A percentile compares a stretch with the other conserved stretches of the same genome.
phyloP scores from a whole-genome alignment of 2,113 vertebrate genomes.

The Archilochus colubris region DNA sequence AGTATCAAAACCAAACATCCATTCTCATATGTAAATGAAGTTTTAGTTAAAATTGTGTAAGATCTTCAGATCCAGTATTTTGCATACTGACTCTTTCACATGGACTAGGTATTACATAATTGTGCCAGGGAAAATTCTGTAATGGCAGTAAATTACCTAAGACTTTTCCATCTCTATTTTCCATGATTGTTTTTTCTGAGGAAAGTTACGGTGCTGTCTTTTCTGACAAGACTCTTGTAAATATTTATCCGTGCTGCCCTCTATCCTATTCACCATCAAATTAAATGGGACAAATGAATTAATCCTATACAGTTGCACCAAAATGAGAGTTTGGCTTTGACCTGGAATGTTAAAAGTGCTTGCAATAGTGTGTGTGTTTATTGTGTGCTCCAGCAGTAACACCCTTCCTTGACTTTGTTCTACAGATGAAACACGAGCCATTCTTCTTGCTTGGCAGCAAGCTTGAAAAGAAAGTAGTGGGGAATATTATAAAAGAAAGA shows the following conservation, averaged over 20 bases:
- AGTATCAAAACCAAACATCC: neutral
- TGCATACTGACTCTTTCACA: neutral
- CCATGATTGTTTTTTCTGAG: neutral
- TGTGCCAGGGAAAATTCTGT: conserved; percentile 33
- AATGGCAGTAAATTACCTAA: conserved; percentile 35
- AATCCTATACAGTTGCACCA: neutral
- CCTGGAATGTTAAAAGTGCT: conserved; percentile 45
- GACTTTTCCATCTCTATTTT: conserved; percentile 38
- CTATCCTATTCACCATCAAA: neutral
- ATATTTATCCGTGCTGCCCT: neutral
- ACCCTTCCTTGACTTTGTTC: conserved; percentile 73
- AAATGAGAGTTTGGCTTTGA: conserved; percentile 38
- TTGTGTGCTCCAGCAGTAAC: conserved; percentile 61
- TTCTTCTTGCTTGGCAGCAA: conserved; percentile 88
- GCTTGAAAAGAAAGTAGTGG: conserved; percentile 92
- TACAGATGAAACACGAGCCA: conserved; percentile 91
- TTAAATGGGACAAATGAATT: conserved; percentile 29
- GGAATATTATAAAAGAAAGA: conserved; percentile 88
- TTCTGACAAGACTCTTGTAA: neutral
- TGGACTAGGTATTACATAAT: neutral
- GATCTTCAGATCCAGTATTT: conserved; percentile 16
- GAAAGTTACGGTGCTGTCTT: neutral
- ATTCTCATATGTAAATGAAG: neutral
- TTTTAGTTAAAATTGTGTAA: conserved; percentile 22
- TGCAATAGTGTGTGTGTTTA: conserved; percentile 41